Percentiles rank a stretch among this genome's conserved stretches.
Evolutionary conservation across 1,140 invertebrate genomes (phyloP).

Genomic region (Zaprionus kolodkinae): DNA sequence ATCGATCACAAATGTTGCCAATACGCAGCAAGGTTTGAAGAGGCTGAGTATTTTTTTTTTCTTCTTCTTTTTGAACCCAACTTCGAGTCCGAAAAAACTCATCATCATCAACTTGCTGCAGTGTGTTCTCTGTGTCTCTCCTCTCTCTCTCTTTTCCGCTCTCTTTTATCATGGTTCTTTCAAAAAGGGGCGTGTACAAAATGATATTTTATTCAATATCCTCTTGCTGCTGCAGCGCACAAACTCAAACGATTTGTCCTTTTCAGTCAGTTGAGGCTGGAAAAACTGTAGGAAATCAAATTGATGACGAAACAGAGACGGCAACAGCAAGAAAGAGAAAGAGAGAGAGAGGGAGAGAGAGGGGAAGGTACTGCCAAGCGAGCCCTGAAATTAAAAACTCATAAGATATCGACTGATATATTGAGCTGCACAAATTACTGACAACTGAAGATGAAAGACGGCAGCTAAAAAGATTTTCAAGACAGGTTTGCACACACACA

Average conservation of each 20-base stretch:
- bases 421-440: slow-evolving; percentile 84
- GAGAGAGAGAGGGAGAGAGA: slow-evolving; percentile 17
- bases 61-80: background rate
- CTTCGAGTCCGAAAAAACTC: slow-evolving; percentile 42
- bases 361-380: background rate
- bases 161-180: slow-evolving; percentile 22
- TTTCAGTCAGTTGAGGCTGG: slow-evolving; percentile 61
- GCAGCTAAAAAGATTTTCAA: slow-evolving; percentile 64
- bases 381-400: slow-evolving; percentile 84
- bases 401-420: slow-evolving; percentile 85
- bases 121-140: slow-evolving; percentile 4
- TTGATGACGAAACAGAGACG: slow-evolving; percentile 57
- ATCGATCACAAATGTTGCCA: slow-evolving; percentile 82
- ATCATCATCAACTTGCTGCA: slow-evolving; percentile 64
- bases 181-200: slow-evolving; percentile 80
- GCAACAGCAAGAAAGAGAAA: background rate
- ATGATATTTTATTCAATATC: slow-evolving; percentile 85
- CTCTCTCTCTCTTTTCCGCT: slow-evolving; percentile 12
- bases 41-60: background rate
- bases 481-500: slow-evolving; percentile 64
- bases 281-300: slow-evolving; percentile 79
- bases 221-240: slow-evolving; percentile 41
- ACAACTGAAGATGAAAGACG: slow-evolving; percentile 79
- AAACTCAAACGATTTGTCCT: slow-evolving; percentile 79
- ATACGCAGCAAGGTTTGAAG: slow-evolving; percentile 41